phyloP scores from a whole-genome alignment of 2,797 vertebrate genomes.

The Alosa sapidissima region DNA sequence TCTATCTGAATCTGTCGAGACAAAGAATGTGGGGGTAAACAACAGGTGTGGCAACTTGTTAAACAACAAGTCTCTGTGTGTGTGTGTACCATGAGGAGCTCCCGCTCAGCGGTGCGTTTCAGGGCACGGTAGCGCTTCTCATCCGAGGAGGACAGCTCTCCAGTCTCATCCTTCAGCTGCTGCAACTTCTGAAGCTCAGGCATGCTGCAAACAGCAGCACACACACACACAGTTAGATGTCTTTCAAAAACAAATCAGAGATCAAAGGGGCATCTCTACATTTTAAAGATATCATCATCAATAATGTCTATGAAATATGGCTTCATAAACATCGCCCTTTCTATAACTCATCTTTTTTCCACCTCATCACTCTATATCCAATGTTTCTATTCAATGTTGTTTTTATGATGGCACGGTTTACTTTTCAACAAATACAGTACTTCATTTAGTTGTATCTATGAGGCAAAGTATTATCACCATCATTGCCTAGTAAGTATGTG shows the following conservation, averaged over 20 bases:
- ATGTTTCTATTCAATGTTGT: not conserved
- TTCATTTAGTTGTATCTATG: not conserved
- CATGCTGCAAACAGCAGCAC: slow-evolving; percentile 77
- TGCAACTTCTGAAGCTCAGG: slow-evolving; percentile 98
- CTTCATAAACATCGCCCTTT: not conserved
- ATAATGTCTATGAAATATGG: not conserved
- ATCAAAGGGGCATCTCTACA: not conserved
- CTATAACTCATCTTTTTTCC: not conserved
- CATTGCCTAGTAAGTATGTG: not conserved
- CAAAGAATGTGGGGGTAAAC: no score
- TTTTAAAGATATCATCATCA: no score
- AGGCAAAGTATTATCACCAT: not conserved
- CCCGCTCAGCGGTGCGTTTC: slow-evolving; percentile 93
- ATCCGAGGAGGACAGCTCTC: slow-evolving; percentile 94
- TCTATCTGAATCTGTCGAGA: no score
- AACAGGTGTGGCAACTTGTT: no score
- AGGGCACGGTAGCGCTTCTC: slow-evolving; percentile 96
- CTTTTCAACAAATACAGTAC: not conserved
- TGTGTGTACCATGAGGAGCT: slow-evolving; percentile 89
- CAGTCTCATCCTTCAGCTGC: slow-evolving; percentile 97
- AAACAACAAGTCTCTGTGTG: not conserved
- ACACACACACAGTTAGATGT: not conserved
- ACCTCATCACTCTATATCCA: not conserved
- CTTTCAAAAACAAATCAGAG: not conserved
- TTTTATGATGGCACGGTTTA: no score